Conservation (phyloP, 37 sponge, comb jelly and placozoan species). For the Bolinopsis microptera region DNA sequence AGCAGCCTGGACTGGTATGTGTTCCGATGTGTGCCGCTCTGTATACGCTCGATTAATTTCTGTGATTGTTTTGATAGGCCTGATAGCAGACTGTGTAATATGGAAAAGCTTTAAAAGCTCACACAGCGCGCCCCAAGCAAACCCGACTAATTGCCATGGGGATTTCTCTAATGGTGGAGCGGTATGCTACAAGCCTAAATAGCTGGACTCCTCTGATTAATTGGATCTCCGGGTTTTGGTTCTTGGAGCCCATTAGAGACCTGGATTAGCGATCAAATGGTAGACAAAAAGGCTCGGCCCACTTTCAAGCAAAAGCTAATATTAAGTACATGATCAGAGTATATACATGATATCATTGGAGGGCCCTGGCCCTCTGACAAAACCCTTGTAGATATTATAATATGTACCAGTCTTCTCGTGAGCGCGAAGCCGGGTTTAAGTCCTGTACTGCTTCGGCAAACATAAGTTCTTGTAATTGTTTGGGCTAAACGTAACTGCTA, state of each 20-base stretch:
- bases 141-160: neutral
- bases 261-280: neutral
- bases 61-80: neutral
- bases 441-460: no score
- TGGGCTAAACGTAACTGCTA: neutral
- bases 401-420: no score
- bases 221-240: neutral
- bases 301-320: neutral
- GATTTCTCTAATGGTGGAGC: neutral
- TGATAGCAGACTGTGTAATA: neutral
- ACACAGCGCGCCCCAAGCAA: neutral
- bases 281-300: neutral
- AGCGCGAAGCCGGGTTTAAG: no score
- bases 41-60: neutral
- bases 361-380: neutral
- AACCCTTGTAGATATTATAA: neutral
- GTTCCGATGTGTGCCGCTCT: neutral
- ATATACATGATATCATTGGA: neutral
- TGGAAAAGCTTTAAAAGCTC: neutral
- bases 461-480: no score
- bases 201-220: neutral
- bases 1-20: neutral
- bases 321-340: neutral
- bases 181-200: neutral
- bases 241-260: neutral